Evolutionary conservation across 2,888 invertebrate species (phyloP).

Genomic region (Stramonita haemastoma): DNA sequence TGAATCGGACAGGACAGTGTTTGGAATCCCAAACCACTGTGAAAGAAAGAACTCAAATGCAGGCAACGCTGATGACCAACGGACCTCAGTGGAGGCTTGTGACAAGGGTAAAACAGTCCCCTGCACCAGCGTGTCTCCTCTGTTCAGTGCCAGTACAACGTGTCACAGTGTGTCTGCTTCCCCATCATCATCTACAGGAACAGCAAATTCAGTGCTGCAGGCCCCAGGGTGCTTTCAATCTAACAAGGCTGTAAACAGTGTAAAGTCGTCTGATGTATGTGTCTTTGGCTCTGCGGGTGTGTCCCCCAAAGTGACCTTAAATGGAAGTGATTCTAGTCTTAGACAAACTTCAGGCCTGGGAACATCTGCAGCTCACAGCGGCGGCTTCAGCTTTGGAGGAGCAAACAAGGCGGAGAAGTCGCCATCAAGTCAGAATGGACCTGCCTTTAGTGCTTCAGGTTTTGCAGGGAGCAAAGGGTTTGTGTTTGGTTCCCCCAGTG

Average conservation of each 20-base stretch:
- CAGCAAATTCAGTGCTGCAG: background rate
- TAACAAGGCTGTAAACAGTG: background rate
- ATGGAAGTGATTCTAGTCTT: background rate
- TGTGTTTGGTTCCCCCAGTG: conserved; percentile 24
- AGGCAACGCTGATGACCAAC: too few relatives aligned
- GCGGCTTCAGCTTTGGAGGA: conserved; percentile 18
- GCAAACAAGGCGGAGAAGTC: background rate
- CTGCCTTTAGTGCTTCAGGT: background rate
- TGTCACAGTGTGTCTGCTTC: conserved; percentile 19
- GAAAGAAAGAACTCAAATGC: background rate
- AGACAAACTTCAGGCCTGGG: background rate
- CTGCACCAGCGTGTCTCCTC: background rate
- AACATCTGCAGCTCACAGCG: background rate
- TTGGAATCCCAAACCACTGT: background rate
- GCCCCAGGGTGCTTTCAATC: background rate
- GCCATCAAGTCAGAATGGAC: background rate
- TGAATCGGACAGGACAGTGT: background rate
- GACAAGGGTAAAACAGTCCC: background rate
- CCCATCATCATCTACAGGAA: background rate
- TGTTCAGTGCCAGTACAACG: background rate
- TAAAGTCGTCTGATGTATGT: background rate
- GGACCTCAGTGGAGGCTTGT: background rate
- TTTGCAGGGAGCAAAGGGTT: background rate
- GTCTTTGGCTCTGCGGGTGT: conserved; percentile 13
- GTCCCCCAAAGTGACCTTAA: background rate